Evolutionary conservation across 2,888 invertebrate genomes (phyloP), one percentile per base, ranked within the genome.

Genomic region (Atethmia centrago): DNA sequence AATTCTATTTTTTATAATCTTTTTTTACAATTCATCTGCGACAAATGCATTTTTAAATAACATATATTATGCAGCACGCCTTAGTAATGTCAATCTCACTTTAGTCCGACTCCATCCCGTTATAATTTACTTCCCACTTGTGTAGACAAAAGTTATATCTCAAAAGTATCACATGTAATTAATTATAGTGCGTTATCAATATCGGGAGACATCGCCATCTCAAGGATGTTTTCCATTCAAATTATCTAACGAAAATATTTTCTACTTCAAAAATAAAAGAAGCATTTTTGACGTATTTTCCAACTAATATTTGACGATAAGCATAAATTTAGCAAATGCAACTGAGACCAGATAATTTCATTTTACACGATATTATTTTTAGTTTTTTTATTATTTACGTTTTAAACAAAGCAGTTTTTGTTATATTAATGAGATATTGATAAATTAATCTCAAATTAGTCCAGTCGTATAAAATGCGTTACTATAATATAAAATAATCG

Each of bases 141-240:
- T 68, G 45, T 59, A 62, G 88, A 88, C 88, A 77, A 72, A 87
- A 91, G 91, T 91, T 88, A 92, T 89, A 92, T 90, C 92, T 90
- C 91, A 91, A 91, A 90, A 85, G 73, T 92, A 93, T 92, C 93
- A 93, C 93, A 92, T 90, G 84, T 88, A 89, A 86, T 88, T 88
- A 88, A 89, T 85, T 86, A 85, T 85, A 88, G 87, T 86, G 90
- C 87, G 86, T 88, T 80, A 74, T 80, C 78, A 77, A 85, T 80
- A 82, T 80, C 81, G 67, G 74, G 70, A 77, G 82, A 85, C 81
- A 85, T 84, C 75, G 77, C 66, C 68, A 55, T 64, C 68, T 88
- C 80, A 85, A 90, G 90, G 89, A 91, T 91, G 92, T 88, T 92
- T 91, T 88, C 91, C 90, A 76, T 79, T 65, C 19, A 70, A 74